Conservation (phyloP, 2,888 invertebrate genomes). For the Chrysolina oricalcia region DNA sequence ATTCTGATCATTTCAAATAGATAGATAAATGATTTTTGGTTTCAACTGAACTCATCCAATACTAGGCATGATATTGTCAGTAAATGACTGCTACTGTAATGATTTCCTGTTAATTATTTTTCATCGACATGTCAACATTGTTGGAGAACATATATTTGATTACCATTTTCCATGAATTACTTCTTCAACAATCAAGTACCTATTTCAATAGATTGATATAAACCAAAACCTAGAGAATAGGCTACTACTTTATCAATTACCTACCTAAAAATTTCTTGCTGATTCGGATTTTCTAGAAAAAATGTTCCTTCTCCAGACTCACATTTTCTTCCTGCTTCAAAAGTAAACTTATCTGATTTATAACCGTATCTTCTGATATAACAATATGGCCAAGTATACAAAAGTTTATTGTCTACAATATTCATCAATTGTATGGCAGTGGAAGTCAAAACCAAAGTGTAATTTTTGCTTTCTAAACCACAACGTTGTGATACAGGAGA, state of each 20-base stretch:
- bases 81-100: no score
- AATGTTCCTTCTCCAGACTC: constrained; percentile 90
- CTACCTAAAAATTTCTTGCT: constrained; percentile 82
- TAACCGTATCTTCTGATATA: constrained; percentile 91
- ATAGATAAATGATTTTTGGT: no score
- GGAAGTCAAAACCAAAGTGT: constrained; percentile 83
- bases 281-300: constrained; percentile 85
- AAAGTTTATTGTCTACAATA: constrained; percentile 77
- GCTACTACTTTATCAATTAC: constrained; percentile 17
- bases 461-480: constrained; percentile 79
- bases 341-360: constrained; percentile 88
- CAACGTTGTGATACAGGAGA: constrained; percentile 87
- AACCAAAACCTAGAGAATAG: no score
- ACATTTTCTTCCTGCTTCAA: constrained; percentile 91
- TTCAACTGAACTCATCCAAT: no score
- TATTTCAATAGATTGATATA: no score
- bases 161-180: no score
- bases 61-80: no score
- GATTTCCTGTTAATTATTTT: no score
- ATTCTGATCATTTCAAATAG: no score
- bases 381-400: constrained; percentile 89
- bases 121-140: no score
- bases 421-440: constrained; percentile 84
- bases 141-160: no score
- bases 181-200: no score